Percentiles rank a stretch among this genome's conserved stretches.
Evolutionary conservation across 2,797 vertebrate species (phyloP).

Genomic region (Syndactyla subalaris): DNA sequence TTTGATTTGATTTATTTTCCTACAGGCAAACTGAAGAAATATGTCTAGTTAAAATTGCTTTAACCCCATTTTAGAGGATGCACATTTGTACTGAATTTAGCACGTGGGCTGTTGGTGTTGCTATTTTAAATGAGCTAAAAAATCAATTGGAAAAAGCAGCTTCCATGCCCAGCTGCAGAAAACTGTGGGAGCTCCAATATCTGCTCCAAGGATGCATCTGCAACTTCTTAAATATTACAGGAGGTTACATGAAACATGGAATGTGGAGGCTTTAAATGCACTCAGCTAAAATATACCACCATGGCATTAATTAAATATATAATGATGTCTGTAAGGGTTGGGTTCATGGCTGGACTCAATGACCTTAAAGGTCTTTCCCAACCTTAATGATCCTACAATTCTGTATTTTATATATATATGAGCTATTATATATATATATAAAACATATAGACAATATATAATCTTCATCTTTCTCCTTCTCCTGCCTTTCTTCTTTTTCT

Average conservation of each 20-base stretch:
- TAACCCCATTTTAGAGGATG: constrained; percentile 79
- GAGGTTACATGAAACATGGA: neutral
- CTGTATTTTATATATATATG: neutral
- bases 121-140: constrained; percentile 85
- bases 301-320: neutral
- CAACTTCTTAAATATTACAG: neutral
- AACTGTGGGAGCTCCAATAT: constrained; percentile 64
- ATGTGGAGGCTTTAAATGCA: neutral
- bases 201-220: neutral
- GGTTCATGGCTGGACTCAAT: neutral
- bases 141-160: constrained; percentile 81
- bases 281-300: neutral
- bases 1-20: constrained; percentile 71
- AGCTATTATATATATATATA: neutral
- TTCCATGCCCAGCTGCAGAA: constrained; percentile 68
- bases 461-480: neutral
- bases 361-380: neutral
- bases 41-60: constrained; percentile 84
- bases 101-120: constrained; percentile 76
- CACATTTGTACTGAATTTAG: constrained; percentile 75
- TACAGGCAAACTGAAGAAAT: constrained; percentile 80
- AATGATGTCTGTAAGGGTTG: neutral
- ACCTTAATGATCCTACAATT: neutral
- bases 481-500: neutral
- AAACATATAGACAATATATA: neutral